Evolutionary conservation across 2,888 invertebrate genomes (phyloP), one percentile per base, ranked within the genome.

Genomic region (Drosophila putrida): DNA sequence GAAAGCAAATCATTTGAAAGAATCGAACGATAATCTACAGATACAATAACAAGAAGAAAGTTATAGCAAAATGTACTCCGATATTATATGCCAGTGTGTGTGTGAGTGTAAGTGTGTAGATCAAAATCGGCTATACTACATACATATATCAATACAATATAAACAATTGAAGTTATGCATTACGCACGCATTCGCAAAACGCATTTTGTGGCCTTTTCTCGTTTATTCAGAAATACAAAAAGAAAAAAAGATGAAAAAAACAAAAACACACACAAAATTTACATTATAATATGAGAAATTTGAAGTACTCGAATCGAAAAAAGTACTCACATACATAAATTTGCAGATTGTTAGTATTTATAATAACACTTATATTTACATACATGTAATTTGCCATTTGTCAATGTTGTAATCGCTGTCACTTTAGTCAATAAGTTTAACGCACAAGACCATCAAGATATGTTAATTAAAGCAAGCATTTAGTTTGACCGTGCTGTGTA

Each of bases 181-280:
- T 82, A 75, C 70, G 82, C 73, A 81, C 78, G 78, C 80, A 80
- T 72, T 75, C 68, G 65, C 77, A 78, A 70, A 60, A 60, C 72
- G 79, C 86, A 86, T 85, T 86, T 85, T 80, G 86, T 86, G 86
- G 86, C 86, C 85, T 86, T 85, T 78, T 79, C 78, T 84, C 74
- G 73, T 70, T 69, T 46, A 73, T 50, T 61, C 71, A 74, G 71
- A 44, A 62, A 63, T 60, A 65, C 50, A 41, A 50, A 70, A 70
- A 44, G 50, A 41, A 50, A 70, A 70, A 44, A 53, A 58, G 13
- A 50, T 39, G 58, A 44, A 62, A 62, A 41, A 63, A 44, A 63
- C 39, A 63, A 58, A 54, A 44, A 27, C 38, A 33, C 13, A 38
- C 13, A 51, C 28, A 35, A 43, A 36, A 20, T 4, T 27, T 39